Evolutionary conservation across 2,113 vertebrate genomes (phyloP), one percentile per base, ranked within the genome.

Genomic region (Coregonus clupeaformis): DNA sequence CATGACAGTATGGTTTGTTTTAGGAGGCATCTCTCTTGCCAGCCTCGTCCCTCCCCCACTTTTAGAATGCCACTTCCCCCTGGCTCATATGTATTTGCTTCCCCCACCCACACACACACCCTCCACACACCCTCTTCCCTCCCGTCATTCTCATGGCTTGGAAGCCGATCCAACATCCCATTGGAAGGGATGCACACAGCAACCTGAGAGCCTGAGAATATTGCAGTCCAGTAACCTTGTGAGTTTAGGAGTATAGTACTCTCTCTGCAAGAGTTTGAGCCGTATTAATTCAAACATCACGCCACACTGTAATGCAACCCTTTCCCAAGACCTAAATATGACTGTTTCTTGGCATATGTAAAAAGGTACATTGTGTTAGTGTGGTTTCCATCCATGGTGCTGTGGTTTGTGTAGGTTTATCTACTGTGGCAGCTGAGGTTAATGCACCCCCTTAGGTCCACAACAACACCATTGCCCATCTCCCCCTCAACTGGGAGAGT

Each of bases 1-100:
- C 55, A 64, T 89, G 80, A 84, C 79, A 20, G 73, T 36, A 64
- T 27, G 25, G 18, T 77, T 82, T 84, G 75, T 32, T 68, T 68
- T n/a, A 68, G 66, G 18, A n/a, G 18, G 30, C 66, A 18, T 24
- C 25, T 25, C 11, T 24, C 63, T 12, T 29, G 14, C 29, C 30
- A 30, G 3, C 12, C 13, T 66, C 27, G 25, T 64, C 62, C 24
- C 25, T 66, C 2, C 27, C 62, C 29, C 64, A 11, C 13, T 1
- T 57, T 57, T 57, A 57, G 52, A 18, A 18, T 20, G 47, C 64
- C 29, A n/a, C 29, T 32, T 32, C 64, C 29, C 22, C 64, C 29
- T 66, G 27, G 25, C 30, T 1, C 29, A 66, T 18, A 66, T 66
- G 36, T 66, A 66, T 30, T 32, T 24, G 1, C 29, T 60, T 60